phyloP scores from a whole-genome alignment of 2,113 vertebrate species.

The Oryzias javanicus region DNA sequence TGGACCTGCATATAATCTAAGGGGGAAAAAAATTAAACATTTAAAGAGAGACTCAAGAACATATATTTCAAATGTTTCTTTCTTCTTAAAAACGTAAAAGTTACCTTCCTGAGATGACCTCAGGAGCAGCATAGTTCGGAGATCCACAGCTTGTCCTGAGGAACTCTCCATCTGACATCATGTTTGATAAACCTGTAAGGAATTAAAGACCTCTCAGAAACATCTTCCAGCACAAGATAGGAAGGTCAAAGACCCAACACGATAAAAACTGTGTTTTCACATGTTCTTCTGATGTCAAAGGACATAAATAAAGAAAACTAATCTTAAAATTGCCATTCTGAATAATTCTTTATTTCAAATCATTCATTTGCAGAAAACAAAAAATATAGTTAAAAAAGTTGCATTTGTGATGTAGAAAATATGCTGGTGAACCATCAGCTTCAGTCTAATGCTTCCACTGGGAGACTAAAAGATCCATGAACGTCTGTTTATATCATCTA shows the following conservation, averaged over 20 bases:
- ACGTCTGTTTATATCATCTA: no score
- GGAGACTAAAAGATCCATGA: no score
- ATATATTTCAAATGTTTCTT: neutral
- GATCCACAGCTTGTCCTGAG: conserved; percentile 96
- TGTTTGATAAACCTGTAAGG: conserved; percentile 92
- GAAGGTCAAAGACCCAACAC: neutral
- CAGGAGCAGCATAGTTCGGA: conserved; percentile 97
- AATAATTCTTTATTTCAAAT: no score
- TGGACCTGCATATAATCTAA: conserved; percentile 94
- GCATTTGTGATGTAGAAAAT: no score
- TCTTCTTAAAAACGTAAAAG: neutral
- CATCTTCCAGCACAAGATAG: neutral
- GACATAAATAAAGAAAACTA: no score
- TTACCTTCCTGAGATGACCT: conserved; percentile 98
- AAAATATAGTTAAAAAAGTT: no score
- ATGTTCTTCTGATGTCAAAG: no score
- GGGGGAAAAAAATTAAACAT: neutral
- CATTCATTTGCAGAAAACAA: no score
- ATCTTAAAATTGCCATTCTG: no score
- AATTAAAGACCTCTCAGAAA: neutral
- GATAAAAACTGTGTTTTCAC: neutral
- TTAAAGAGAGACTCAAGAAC: neutral
- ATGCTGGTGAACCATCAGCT: no score
- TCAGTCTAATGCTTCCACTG: no score
- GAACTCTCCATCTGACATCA: conserved; percentile 99